phyloP scores from a whole-genome alignment of 2,888 invertebrate species.

The Sphinx pinastri region DNA sequence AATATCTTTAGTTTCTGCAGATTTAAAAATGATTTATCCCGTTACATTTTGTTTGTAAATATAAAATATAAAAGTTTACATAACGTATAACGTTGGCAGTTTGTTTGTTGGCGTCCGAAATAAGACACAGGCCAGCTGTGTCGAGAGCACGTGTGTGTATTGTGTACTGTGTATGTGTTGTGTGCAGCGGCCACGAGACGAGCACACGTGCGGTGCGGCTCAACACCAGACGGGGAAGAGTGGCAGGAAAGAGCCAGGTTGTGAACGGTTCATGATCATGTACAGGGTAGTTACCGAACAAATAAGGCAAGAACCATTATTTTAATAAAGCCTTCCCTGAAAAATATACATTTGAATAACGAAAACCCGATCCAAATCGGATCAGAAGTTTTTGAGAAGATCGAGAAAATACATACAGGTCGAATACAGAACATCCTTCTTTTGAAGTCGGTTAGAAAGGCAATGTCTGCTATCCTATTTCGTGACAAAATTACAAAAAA shows the following conservation, averaged over 20 bases:
- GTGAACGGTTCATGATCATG: no score
- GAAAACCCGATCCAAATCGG: no score
- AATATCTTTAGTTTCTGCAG: background rate
- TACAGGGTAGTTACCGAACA: no score
- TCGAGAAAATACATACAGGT: no score
- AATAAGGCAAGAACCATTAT: no score
- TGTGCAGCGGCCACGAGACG: constrained; percentile 46
- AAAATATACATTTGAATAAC: no score
- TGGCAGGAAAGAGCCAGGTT: no score
- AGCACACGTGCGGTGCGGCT: constrained; percentile 45
- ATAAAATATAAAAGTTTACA: constrained; percentile 18
- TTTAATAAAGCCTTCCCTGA: no score
- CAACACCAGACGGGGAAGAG: background rate
- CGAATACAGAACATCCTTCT: no score
- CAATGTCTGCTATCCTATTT: no score
- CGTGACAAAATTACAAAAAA: no score
- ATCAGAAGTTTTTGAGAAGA: no score
- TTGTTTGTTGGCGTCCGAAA: constrained; percentile 35
- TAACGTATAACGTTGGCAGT: background rate
- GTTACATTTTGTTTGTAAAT: background rate
- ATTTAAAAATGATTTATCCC: background rate
- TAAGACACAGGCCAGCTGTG: constrained; percentile 55
- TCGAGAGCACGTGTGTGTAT: constrained; percentile 59
- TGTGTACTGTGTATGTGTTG: constrained; percentile 53
- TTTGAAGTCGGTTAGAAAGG: background rate